Evolutionary conservation across 92 coral and sea anemone species (phyloP).

Genomic region (Scolanthus callimorphus): DNA sequence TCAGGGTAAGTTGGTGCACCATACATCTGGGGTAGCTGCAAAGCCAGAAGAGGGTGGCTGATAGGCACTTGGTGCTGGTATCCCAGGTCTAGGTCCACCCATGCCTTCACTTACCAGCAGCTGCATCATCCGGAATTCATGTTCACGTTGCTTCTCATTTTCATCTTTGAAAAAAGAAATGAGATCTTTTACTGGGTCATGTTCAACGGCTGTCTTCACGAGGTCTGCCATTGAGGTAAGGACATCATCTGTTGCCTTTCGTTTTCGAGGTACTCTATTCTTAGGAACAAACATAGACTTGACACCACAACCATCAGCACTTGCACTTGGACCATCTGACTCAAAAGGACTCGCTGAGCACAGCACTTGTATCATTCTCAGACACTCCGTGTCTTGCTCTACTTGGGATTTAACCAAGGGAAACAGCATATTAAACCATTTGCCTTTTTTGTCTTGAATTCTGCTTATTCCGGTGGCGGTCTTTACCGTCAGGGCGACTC

Average conservation of each 20-base stretch:
- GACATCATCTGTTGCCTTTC: conserved; percentile 30
- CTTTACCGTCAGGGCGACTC: conserved; percentile 33
- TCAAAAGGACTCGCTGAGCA: no score
- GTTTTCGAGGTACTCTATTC: conserved; percentile 37
- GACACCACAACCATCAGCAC: no score
- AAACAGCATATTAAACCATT: conserved; percentile 38
- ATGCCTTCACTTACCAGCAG: no score
- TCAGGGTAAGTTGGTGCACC: no score
- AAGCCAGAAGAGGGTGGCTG: no score
- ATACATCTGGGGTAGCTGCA: no score
- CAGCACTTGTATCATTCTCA: no score
- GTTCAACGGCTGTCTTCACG: conserved; percentile 30
- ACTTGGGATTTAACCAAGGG: conserved; percentile 46
- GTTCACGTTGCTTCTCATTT: conserved; percentile 38
- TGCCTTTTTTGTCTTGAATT: conserved; percentile 33
- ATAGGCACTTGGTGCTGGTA: no score
- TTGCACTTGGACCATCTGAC: no score
- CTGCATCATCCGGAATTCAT: conserved; percentile 39
- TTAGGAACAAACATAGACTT: conserved; percentile 35
- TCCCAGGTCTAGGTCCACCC: no score
- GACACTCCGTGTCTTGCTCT: no score
- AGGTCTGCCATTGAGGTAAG: conserved; percentile 32
- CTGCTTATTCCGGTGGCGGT: conserved; percentile 38
- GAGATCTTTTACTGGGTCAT: conserved; percentile 43
- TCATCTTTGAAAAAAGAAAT: conserved; percentile 31